Base-by-base conservation (phyloP, 2,888 invertebrate species). In the Abrostola tripartita region DNA sequence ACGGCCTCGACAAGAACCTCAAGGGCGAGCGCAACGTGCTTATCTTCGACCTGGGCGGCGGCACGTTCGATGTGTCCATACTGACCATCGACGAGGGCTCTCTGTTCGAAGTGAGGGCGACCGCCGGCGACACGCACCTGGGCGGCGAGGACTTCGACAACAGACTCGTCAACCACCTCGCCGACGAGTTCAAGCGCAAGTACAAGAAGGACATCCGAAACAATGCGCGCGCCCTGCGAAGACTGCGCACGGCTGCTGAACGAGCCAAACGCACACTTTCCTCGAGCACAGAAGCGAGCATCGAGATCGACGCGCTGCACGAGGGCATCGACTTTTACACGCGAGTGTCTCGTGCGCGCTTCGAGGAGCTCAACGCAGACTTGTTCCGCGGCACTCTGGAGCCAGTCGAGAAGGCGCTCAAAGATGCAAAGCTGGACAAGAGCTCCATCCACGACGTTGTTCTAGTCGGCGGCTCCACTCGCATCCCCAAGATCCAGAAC, bases 61-160 rank as follows among this genome's bases (percentile, higher is more conserved):
- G 98, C 52, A 98, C 98, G 55, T 98, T 99, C 89, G 98, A 98
- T 94, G 98, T 98, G 4, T 98, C 98, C 55, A 97, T 98, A 78
- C 93, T 98, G 24, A 96, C 97, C 59, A 98, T 99, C 88, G 98
- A 98, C 86, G 98, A 98, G 87, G 96, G 98, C 0, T 96, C 97
- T 0, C 89, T 97, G 76, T 97, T 97, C 82, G 97, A 97, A 88
- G 97, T 98, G 6, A 96, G 96, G 85, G 95, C 97, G 0, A 97
- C 97, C 0, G 97, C 97, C 1, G 97, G 97, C 10, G 97, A 98
- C 86, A 97, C 97, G 0, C 97, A 98, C 85, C 92, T 96, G 66
- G 97, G 97, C 40, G 97, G 97, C 51, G 97, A 97, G 88, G 97
- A 97, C 88, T 97, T 98, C 80, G 86, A 96, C 85, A 96, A 96